phyloP scores from a whole-genome alignment of 2,888 invertebrate species.

The Drosophila affinis region DNA sequence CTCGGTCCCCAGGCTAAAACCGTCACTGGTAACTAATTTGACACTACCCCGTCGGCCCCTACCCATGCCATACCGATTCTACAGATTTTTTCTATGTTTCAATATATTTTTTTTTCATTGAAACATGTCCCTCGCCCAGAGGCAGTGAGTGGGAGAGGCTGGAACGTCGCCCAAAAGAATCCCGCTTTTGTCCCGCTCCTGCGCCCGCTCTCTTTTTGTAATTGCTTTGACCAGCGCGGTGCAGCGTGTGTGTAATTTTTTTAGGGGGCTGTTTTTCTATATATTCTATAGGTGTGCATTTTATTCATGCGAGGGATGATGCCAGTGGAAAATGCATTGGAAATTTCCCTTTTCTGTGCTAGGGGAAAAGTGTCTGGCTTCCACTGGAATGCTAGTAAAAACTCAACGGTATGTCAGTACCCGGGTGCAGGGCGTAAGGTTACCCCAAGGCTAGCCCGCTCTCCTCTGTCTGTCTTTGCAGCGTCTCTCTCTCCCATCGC shows the following conservation, averaged over 20 bases:
- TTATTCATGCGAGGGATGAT: slow-evolving; percentile 67
- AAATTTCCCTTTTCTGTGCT: slow-evolving; percentile 5
- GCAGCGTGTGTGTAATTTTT: slow-evolving; percentile 45
- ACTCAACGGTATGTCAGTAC: neutral
- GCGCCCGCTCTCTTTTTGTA: slow-evolving; percentile 50
- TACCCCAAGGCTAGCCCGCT: neutral
- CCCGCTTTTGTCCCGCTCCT: slow-evolving; percentile 15
- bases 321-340: slow-evolving; percentile 43
- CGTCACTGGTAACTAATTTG: slow-evolving; percentile 67
- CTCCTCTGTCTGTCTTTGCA: neutral
- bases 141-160: slow-evolving; percentile 14
- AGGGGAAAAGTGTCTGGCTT: slow-evolving; percentile 6
- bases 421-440: too few relatives aligned
- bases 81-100: slow-evolving; percentile 45
- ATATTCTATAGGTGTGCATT: slow-evolving; percentile 47
- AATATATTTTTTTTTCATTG: slow-evolving; percentile 27
- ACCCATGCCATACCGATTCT: slow-evolving; percentile 6
- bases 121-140: slow-evolving; percentile 24
- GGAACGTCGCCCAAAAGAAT: slow-evolving; percentile 40
- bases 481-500: neutral
- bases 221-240: slow-evolving; percentile 67
- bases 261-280: slow-evolving; percentile 28
- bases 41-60: slow-evolving; percentile 40
- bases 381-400: slow-evolving; percentile 12
- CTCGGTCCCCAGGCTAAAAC: slow-evolving; percentile 34